These are phyloP conservation scores for Marronus borbonicus DNA, from an alignment of 2,888 invertebrate genomes.

Conservation along the genomic window DNA sequence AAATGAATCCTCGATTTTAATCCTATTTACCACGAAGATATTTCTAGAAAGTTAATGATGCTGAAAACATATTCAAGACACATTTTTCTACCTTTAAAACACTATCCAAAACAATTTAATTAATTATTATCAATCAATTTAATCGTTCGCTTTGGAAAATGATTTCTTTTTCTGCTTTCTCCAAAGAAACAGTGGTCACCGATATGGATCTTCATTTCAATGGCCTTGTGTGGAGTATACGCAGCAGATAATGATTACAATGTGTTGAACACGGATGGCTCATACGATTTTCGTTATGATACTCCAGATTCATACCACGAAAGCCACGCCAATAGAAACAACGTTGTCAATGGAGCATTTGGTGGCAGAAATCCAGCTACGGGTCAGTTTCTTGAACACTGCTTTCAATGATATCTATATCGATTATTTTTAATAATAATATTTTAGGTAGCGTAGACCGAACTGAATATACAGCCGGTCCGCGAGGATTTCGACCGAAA, in stretches of 20 bases:
- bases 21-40: too few relatives aligned
- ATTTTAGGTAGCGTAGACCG: conserved; percentile 75
- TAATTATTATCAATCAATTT: too few relatives aligned
- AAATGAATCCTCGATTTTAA: too few relatives aligned
- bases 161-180: neutral
- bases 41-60: too few relatives aligned
- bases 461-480: conserved; percentile 83
- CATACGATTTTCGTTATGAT: conserved; percentile 83
- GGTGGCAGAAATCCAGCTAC: conserved; percentile 82
- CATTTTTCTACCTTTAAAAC: too few relatives aligned
- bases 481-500: conserved; percentile 84
- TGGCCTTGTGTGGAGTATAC: conserved; percentile 68
- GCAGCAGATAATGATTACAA: conserved; percentile 75
- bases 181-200: conserved; percentile 7
- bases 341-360: conserved; percentile 81
- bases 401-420: too few relatives aligned
- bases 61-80: too few relatives aligned
- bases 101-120: too few relatives aligned
- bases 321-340: conserved; percentile 78
- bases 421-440: neutral
- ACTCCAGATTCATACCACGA: conserved; percentile 81
- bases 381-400: conserved; percentile 62
- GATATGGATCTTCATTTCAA: conserved; percentile 20
- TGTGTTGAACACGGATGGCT: conserved; percentile 80
- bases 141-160: too few relatives aligned